phyloP scores from a whole-genome alignment of 2,888 invertebrate genomes.

The Dolichopus griseipennis region DNA sequence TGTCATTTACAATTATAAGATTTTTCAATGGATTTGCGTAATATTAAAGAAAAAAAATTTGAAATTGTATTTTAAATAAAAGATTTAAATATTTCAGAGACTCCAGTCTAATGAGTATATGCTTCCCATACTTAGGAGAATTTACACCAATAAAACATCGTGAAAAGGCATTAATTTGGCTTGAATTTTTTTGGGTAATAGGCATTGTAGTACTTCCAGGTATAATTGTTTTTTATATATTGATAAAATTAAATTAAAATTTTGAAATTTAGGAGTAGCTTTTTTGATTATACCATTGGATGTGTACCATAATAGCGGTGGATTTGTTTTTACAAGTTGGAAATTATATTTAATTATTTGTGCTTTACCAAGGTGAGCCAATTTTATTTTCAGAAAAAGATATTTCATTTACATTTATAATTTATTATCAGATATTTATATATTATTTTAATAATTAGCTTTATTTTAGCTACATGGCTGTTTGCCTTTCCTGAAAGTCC shows the following conservation, averaged over 20 bases:
- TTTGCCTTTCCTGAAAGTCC: slow-evolving; percentile 72
- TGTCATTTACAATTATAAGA: background rate
- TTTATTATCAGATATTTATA: background rate
- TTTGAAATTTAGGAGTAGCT: slow-evolving; percentile 51
- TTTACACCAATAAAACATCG: slow-evolving; percentile 71
- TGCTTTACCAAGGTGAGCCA: background rate
- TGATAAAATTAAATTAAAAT: background rate
- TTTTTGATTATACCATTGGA: slow-evolving; percentile 66
- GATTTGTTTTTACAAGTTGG: background rate
- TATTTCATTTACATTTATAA: background rate
- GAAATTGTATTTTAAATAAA: background rate
- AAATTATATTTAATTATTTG: background rate
- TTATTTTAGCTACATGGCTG: slow-evolving; percentile 50
- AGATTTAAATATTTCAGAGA: slow-evolving; percentile 47
- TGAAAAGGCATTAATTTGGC: slow-evolving; percentile 73
- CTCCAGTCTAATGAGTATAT: slow-evolving; percentile 74
- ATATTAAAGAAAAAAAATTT: background rate
- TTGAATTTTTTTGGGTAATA: slow-evolving; percentile 77
- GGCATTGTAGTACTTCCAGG: slow-evolving; percentile 67
- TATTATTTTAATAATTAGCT: slow-evolving; percentile 24
- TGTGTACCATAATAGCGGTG: background rate
- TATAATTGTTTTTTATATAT: slow-evolving; percentile 29
- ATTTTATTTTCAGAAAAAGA: background rate
- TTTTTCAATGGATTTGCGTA: background rate
- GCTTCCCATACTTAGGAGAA: slow-evolving; percentile 73